Conservation (phyloP, 2,888 invertebrate species). For the Phrixothrix hirtus region DNA sequence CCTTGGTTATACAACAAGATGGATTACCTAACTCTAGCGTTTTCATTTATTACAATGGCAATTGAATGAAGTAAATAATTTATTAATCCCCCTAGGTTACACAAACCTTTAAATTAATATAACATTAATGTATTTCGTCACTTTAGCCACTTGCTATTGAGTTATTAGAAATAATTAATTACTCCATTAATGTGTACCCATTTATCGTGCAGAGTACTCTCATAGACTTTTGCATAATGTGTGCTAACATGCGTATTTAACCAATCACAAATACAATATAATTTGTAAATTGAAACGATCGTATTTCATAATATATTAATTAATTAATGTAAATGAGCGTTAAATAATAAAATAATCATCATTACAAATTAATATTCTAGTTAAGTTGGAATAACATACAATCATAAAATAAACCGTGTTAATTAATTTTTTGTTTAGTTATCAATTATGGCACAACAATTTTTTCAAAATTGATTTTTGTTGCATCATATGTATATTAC, state of each 20-base stretch:
- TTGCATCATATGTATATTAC: no score
- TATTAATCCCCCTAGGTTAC: conserved; percentile 21
- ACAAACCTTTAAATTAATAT: conserved; percentile 21
- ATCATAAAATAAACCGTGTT: no score
- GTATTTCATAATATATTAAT: no score
- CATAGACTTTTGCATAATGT: conserved; percentile 12
- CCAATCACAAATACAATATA: no score
- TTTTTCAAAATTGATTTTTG: no score
- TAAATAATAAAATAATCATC: no score
- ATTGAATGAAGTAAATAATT: conserved; percentile 29
- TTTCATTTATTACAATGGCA: conserved; percentile 32
- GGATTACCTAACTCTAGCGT: conserved; percentile 28
- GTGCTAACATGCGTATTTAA: conserved; percentile 13
- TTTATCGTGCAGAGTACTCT: conserved; percentile 13
- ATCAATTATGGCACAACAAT: no score
- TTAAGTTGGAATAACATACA: no score
- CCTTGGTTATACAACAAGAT: conserved; percentile 29
- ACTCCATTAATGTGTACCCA: conserved; percentile 19
- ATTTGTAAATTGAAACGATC: no score
- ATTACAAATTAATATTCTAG: no score
- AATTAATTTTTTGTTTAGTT: no score
- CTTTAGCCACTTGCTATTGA: conserved; percentile 19
- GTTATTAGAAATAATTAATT: conserved; percentile 22
- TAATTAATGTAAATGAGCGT: no score
- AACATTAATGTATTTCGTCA: conserved; percentile 24